A percentile compares a stretch with the other conserved stretches of the same genome.
phyloP scores from a whole-genome alignment of 2,113 vertebrate species.

The Alligator sinensis region DNA sequence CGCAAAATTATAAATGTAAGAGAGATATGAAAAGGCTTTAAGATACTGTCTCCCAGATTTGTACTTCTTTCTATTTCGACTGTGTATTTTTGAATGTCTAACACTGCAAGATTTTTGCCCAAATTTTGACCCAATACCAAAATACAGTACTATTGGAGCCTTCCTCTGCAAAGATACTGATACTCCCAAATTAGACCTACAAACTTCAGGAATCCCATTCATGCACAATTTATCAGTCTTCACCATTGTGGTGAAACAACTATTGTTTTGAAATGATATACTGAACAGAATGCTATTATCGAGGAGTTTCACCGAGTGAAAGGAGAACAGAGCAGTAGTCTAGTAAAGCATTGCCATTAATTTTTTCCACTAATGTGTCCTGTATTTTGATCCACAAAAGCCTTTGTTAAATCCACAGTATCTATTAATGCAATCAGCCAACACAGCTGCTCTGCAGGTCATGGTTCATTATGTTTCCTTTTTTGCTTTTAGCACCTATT shows the following conservation, averaged over 20 bases:
- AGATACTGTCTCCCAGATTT: background rate
- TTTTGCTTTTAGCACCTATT: background rate
- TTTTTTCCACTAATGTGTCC: conserved; percentile 39
- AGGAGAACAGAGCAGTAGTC: conserved; percentile 18
- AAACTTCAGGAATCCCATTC: conserved; percentile 45
- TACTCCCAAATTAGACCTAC: conserved; percentile 32
- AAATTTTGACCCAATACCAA: background rate
- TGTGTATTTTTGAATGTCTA: background rate
- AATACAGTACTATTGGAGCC: background rate
- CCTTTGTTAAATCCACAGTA: conserved; percentile 24
- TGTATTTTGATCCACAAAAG: conserved; percentile 42
- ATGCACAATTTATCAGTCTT: conserved; percentile 26
- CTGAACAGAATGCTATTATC: conserved; percentile 51
- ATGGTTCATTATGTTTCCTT: background rate
- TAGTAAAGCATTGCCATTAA: conserved; percentile 50
- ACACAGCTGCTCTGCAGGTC: conserved; percentile 14
- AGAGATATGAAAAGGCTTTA: background rate
- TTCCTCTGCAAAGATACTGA: background rate
- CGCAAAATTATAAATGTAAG: background rate
- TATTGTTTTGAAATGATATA: conserved; percentile 56
- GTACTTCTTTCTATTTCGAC: background rate
- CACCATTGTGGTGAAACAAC: background rate
- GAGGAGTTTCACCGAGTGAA: conserved; percentile 38
- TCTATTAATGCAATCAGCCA: conserved; percentile 37
- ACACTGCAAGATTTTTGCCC: background rate